Evolutionary conservation across 2,888 invertebrate species (phyloP), one percentile per base, ranked within the genome.

Genomic region (Meandrusa payeni): DNA sequence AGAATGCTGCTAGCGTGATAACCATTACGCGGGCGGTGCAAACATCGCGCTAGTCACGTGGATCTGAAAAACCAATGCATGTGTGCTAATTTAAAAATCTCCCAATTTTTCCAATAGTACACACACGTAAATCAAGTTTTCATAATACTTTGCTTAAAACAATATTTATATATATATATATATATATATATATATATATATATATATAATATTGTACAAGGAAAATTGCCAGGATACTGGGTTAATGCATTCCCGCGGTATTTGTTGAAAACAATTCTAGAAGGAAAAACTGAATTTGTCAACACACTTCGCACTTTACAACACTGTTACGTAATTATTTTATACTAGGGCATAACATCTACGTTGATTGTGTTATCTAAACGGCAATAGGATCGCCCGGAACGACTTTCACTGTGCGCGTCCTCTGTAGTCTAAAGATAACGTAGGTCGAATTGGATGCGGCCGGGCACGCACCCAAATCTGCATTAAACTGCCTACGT

Each of bases 341-440:
- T 34, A 15, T 19, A 23, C 23, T 19, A 22, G 10, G 9, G 23
- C 12, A n/a, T n/a, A 22, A 15, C 39, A 17, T 20, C 19, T 23
- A 2, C 2, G 15, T 15, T 15, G 15, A 15, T 15, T 15, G 15
- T 12, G 29, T 36, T 13, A 36, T 12, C 12, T 24, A 36, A 36
- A 32, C 13, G 13, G 2, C n/a, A 12, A 13, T 15, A 13, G 33
- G 5, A 12, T 13, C 60, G 13, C 32, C 17, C 5, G 20, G 4
- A 17, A 26, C 27, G 27, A 34, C 22, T 27, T 33, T 41, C 27
- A 27, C 46, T 29, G 28, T 52, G 53, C 56, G 64, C 68, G 75
- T 71, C 73, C 74, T 75, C 74, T 71, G 38, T 32, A 27, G 20
- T 34, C 79, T 79, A 81, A 79, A 81, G 80, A 81, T 81, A 80